A percentile compares a stretch with the other conserved stretches of the same genome.
phyloP scores from a whole-genome alignment of 1,140 invertebrate genomes.

The Nixonia krombeini region DNA sequence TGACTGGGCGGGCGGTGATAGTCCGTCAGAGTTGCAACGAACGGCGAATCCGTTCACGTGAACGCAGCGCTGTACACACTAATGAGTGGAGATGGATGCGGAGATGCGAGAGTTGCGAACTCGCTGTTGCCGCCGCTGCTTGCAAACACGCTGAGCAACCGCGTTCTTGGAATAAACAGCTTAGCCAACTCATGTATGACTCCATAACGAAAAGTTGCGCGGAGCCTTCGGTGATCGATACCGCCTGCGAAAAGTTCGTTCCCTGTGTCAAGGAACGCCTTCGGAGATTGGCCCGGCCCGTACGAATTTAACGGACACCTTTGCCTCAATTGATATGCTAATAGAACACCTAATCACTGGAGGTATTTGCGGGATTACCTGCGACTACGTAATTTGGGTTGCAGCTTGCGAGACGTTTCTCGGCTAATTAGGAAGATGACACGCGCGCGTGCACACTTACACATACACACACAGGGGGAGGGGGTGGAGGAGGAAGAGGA shows the following conservation, averaged over 20 bases:
- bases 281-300: no score
- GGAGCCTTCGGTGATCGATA: slow-evolving; percentile 14
- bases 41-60: slow-evolving; percentile 25
- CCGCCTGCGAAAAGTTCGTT: no score
- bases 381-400: no score
- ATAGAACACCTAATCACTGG: slow-evolving; percentile 21
- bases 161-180: slow-evolving; percentile 25
- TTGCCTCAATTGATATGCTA: slow-evolving; percentile 31
- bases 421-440: slow-evolving; percentile 35
- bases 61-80: slow-evolving; percentile 21
- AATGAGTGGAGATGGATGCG: slow-evolving; percentile 27
- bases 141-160: slow-evolving; percentile 15
- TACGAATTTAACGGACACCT: no score
- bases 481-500: no score
- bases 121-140: slow-evolving; percentile 6
- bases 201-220: slow-evolving; percentile 21
- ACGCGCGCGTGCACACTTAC: slow-evolving; percentile 4
- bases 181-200: slow-evolving; percentile 16
- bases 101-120: slow-evolving; percentile 23
- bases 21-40: slow-evolving; percentile 23
- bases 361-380: slow-evolving; percentile 25
- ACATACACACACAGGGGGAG: no score
- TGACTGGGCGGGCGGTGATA: slow-evolving; percentile 12
- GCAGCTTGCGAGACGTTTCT: no score
- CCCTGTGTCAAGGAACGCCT: no score